A percentile compares a stretch with the other conserved stretches of the same genome.
These are phyloP conservation scores for Cylas formicarius DNA, from an alignment of 1,140 invertebrate genomes.

Conservation along the genomic window DNA sequence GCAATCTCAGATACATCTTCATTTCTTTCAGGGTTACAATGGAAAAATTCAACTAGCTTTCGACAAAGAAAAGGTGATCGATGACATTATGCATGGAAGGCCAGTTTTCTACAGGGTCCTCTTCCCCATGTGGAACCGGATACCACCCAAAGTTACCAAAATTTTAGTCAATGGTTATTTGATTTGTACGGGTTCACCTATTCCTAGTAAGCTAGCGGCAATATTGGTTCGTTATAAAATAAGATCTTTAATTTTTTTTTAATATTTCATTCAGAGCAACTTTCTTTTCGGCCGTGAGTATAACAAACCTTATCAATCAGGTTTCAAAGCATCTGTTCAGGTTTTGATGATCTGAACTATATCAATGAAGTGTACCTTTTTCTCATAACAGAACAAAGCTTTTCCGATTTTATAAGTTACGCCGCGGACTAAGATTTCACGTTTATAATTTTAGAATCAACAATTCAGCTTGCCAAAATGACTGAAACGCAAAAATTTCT, in stretches of 20 bases:
- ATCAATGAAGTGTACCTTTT: too few relatives aligned
- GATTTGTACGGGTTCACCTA: constrained; percentile 32
- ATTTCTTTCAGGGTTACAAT: constrained; percentile 33
- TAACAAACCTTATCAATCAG: too few relatives aligned
- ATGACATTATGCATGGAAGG: constrained; percentile 28
- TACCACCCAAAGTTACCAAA: constrained; percentile 35
- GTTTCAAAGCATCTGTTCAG: too few relatives aligned
- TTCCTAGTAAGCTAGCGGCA: constrained; percentile 34
- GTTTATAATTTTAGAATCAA: too few relatives aligned
- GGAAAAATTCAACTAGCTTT: constrained; percentile 30
- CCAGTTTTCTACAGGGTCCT: constrained; percentile 33
- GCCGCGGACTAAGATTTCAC: too few relatives aligned
- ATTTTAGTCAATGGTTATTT: constrained; percentile 34
- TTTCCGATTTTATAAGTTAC: too few relatives aligned
- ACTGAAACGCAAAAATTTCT: too few relatives aligned
- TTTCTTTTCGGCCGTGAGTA: neutral
- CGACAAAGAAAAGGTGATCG: constrained; percentile 23
- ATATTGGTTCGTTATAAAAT: too few relatives aligned
- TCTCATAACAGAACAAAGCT: too few relatives aligned
- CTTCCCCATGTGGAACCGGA: constrained; percentile 33
- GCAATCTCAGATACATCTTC: neutral
- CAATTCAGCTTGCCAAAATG: too few relatives aligned
- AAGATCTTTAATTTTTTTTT: constrained; percentile 11
- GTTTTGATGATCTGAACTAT: too few relatives aligned
- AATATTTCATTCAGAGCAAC: neutral